Evolutionary conservation across 2,888 invertebrate species (phyloP).

Genomic region (Sepiola atlantica): DNA sequence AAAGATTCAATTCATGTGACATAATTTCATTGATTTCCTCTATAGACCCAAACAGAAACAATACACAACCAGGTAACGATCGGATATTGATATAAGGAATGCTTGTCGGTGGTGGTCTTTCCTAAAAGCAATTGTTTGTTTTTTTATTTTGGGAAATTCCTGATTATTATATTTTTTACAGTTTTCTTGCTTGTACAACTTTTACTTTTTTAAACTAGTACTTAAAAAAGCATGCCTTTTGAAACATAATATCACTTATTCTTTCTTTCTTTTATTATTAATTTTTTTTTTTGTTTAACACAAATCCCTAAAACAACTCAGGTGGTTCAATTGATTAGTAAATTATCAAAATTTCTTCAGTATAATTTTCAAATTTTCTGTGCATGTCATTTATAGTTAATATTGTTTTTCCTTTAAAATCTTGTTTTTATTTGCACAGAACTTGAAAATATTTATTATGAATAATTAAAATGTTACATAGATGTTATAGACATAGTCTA

Average conservation of each 20-base stretch:
- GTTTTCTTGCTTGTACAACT: not conserved
- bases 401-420: not conserved
- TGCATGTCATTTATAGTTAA: not conserved
- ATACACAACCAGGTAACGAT: constrained; percentile 41
- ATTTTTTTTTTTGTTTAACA: not conserved
- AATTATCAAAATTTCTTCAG: not conserved
- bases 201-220: not conserved
- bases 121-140: constrained; percentile 1
- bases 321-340: not conserved
- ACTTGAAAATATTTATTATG: not conserved
- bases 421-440: constrained; percentile 3
- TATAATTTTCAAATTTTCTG: not conserved
- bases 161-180: not conserved
- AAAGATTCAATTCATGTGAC: constrained; percentile 8
- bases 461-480: not conserved
- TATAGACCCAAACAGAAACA: constrained; percentile 44
- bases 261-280: no score
- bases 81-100: constrained; percentile 11
- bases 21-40: constrained; percentile 40
- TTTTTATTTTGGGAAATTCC: constrained; percentile 38
- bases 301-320: not conserved
- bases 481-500: not conserved
- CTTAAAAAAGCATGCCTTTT: not conserved
- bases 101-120: constrained; percentile 33
- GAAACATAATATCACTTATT: not conserved